phyloP scores from a whole-genome alignment of 2,888 invertebrate species.

The Epirrita christyi region DNA sequence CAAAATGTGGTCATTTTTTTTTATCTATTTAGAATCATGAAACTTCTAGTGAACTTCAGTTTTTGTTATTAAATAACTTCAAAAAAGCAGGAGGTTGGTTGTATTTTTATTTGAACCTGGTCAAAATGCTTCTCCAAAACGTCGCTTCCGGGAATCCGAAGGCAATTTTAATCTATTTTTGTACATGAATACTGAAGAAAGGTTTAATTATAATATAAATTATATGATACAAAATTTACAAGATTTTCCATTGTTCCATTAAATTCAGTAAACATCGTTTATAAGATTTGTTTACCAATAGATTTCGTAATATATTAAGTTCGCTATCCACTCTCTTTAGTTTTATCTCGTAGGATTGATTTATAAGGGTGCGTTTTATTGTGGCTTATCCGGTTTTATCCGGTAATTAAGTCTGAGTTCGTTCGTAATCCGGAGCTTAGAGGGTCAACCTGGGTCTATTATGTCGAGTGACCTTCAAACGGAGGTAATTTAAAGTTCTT shows the following conservation, averaged over 20 bases:
- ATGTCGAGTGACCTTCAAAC: constrained; percentile 29
- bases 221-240: too few relatives aligned
- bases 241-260: background rate
- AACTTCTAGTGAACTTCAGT: too few relatives aligned
- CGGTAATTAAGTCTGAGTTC: constrained; percentile 67
- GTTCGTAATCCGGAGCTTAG: constrained; percentile 54
- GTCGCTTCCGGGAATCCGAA: too few relatives aligned
- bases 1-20: too few relatives aligned
- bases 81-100: too few relatives aligned
- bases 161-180: too few relatives aligned
- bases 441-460: constrained; percentile 49
- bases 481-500: constrained; percentile 15
- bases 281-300: constrained; percentile 22
- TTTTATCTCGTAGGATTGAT: constrained; percentile 67
- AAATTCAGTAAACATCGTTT: background rate
- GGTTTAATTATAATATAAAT: too few relatives aligned
- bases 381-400: constrained; percentile 65
- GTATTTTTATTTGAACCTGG: too few relatives aligned
- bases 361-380: constrained; percentile 65
- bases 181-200: too few relatives aligned
- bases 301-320: constrained; percentile 32
- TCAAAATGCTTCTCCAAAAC: too few relatives aligned
- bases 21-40: too few relatives aligned
- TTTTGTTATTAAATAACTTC: too few relatives aligned
- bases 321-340: constrained; percentile 39